Evolutionary conservation across 1,140 invertebrate genomes (phyloP), one percentile per base, ranked within the genome.

Genomic region (Leptestheria dahalacensis): DNA sequence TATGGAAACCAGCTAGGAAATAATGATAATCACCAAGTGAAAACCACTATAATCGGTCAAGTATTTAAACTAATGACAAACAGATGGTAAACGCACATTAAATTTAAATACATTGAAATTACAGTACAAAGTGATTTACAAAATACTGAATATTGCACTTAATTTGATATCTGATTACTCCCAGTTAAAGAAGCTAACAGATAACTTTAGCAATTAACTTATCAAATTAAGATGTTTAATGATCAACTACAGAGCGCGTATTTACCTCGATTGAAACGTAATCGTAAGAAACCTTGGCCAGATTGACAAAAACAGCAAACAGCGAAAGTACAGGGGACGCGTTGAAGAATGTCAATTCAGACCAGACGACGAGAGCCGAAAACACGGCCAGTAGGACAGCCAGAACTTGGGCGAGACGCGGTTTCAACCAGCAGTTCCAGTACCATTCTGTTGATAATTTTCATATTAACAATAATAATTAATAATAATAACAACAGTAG

Each of bases 311-410:
- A 46, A 87, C 79, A 48, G 97, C 96, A 77, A 99, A 97, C 52
- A 99, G 77, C 0, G 94, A 97, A 3, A 99, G 74, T 20, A 93
- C 87, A 1, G 95, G 95, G 24, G 73, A 70, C 68, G 87, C 83
- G 65, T 86, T 88, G 73, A 99, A 99, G 72, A 99, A 99, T 1
- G 95, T 95, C 54, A 97, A 83, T 77, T 99, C 97, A 6, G 93
- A 97, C 95, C 96, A 99, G 12, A 99, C 87, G 48, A 99, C 91
- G 68, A 87, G 81, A 23, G 86, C 73, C 0, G 93, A 96, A 68
- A 98, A 77, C 26, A 85, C 74, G 2, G 81, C 82, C 3, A 89
- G 81, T 1, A 85, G 65, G 50, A 94, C 71, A 9, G 88, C 86
- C 51, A 86, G 66, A 0, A 78, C 66, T 67, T 86, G 85, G 61